Evolutionary conservation across 2,113 vertebrate species (phyloP).

Genomic region (Delphinapterus leucas): DNA sequence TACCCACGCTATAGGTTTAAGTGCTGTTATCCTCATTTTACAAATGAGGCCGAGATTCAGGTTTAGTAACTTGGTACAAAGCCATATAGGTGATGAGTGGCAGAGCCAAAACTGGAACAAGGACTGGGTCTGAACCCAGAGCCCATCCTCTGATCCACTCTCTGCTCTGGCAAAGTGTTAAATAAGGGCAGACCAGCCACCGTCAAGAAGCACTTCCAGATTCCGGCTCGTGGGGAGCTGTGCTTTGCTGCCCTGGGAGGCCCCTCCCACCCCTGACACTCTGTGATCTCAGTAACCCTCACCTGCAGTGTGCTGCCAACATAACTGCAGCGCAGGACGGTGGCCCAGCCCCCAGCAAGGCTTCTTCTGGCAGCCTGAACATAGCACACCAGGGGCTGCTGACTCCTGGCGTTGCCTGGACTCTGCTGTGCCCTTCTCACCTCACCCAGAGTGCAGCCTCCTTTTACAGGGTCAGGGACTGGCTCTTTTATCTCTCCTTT

Average conservation of each 20-base stretch:
- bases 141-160: not conserved
- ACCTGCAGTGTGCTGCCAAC: not conserved
- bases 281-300: not conserved
- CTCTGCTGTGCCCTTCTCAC: not conserved
- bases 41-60: not conserved
- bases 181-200: not conserved
- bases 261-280: not conserved
- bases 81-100: not conserved
- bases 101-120: not conserved
- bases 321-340: no score
- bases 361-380: not conserved
- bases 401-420: not conserved
- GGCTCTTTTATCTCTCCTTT: conserved; percentile 19
- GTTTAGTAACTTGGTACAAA: not conserved
- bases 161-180: not conserved
- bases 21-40: not conserved
- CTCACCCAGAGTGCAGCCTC: not conserved
- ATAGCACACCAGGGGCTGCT: not conserved
- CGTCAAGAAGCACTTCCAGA: not conserved
- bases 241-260: not conserved
- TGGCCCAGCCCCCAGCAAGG: not conserved
- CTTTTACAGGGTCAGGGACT: not conserved
- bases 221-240: not conserved
- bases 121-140: not conserved
- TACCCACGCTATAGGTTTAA: not conserved